Conservation (phyloP, 1,140 invertebrate genomes). For the Drosophila grimshawi region DNA sequence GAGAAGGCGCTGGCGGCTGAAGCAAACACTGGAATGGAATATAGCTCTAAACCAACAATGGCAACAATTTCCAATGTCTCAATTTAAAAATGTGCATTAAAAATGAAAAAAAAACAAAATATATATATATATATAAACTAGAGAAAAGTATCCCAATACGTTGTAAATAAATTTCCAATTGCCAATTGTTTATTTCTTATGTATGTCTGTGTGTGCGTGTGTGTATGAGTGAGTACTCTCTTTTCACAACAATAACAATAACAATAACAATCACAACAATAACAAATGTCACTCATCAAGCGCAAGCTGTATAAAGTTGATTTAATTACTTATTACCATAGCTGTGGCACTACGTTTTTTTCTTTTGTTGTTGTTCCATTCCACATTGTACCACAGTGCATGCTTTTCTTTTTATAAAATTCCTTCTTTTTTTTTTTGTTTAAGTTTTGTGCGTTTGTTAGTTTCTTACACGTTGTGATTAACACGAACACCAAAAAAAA, state of each 20-base stretch:
- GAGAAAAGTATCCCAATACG: neutral
- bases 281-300: constrained; percentile 19
- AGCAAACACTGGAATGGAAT: constrained; percentile 24
- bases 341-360: neutral
- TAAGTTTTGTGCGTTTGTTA: constrained; percentile 39
- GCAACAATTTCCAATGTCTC: constrained; percentile 19
- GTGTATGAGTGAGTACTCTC: neutral
- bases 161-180: constrained; percentile 40
- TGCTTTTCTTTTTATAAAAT: constrained; percentile 27
- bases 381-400: constrained; percentile 42
- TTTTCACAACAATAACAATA: constrained; percentile 12
- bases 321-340: neutral
- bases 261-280: constrained; percentile 3
- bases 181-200: constrained; percentile 10
- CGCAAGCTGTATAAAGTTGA: constrained; percentile 26
- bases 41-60: neutral
- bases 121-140: too few species aligned
- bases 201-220: neutral
- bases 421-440: constrained; percentile 2
- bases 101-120: constrained; percentile 26
- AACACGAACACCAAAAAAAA: neutral
- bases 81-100: constrained; percentile 31
- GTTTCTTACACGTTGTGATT: constrained; percentile 43
- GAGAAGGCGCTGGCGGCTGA: constrained; percentile 26
- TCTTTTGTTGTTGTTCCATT: constrained; percentile 27